Percentiles rank a stretch among this genome's conserved stretches.
These are phyloP conservation scores for Promerops cafer DNA, from an alignment of 2,113 vertebrate species.

Conservation along the genomic window DNA sequence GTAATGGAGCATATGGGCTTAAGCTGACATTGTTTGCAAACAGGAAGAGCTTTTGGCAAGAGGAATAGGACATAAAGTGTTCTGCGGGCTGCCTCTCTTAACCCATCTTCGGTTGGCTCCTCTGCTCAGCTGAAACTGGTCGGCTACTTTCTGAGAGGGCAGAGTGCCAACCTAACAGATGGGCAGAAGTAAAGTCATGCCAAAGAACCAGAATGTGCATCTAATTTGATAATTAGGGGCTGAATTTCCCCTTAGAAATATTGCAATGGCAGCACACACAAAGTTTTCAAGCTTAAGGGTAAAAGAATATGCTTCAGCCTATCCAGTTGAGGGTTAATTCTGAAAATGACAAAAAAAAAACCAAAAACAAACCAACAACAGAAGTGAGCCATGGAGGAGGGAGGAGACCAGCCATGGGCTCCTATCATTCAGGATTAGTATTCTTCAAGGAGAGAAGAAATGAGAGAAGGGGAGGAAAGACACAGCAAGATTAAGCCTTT, in stretches of 20 bases:
- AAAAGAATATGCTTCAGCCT: not conserved
- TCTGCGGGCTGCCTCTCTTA: slow-evolving; percentile 31
- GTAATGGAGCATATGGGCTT: slow-evolving; percentile 64
- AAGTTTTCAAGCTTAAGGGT: slow-evolving; percentile 1
- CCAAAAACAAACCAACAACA: not conserved
- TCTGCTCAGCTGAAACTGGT: slow-evolving; percentile 34
- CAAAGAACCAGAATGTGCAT: slow-evolving; percentile 58
- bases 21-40: slow-evolving; percentile 63
- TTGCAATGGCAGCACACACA: not conserved
- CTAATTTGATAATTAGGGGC: slow-evolving; percentile 59
- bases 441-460: slow-evolving; percentile 20
- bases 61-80: slow-evolving; percentile 23
- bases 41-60: slow-evolving; percentile 57
- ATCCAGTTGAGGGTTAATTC: not conserved
- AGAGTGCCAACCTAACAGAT: slow-evolving; percentile 47
- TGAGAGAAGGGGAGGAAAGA: not conserved
- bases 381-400: not conserved
- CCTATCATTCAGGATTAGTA: not conserved
- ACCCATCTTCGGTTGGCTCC: slow-evolving; percentile 48
- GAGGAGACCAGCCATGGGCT: not conserved
- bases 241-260: slow-evolving; percentile 48
- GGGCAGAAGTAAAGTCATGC: slow-evolving; percentile 30
- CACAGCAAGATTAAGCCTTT: slow-evolving; percentile 20
- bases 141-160: slow-evolving; percentile 28
- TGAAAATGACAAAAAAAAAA: not conserved